These are phyloP conservation scores for Tenualosa thibaudeaui DNA, from an alignment of 2,797 vertebrate genomes.

Conservation along the genomic window DNA sequence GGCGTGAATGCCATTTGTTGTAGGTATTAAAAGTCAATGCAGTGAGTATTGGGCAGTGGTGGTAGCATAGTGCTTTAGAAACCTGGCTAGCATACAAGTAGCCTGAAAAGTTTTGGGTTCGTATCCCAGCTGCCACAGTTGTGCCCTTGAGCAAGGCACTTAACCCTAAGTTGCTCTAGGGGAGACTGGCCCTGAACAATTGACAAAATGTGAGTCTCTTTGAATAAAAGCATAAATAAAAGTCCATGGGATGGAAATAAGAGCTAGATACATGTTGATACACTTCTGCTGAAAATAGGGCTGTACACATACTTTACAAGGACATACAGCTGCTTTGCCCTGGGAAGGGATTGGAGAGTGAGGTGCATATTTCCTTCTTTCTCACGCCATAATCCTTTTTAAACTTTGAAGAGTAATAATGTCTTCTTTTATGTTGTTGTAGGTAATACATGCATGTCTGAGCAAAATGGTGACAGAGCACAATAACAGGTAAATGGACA, in stretches of 20 bases:
- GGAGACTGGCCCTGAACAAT: too few relatives aligned
- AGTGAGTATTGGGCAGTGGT: too few relatives aligned
- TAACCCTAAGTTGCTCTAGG: too few relatives aligned
- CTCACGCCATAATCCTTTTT: neutral
- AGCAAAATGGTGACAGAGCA: neutral
- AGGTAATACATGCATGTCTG: conserved; percentile 25
- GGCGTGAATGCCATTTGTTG: neutral
- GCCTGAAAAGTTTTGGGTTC: too few relatives aligned
- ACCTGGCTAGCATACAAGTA: too few relatives aligned
- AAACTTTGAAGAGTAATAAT: neutral
- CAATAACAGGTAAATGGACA: neutral
- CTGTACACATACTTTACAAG: conserved; percentile 14
- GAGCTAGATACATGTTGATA: neutral
- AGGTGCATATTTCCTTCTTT: neutral
- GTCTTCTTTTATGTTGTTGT: neutral
- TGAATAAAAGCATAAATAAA: neutral
- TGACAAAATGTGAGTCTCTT: too few relatives aligned
- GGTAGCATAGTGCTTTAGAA: too few relatives aligned
- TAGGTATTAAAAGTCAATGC: neutral
- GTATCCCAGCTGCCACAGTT: too few relatives aligned
- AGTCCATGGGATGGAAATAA: neutral
- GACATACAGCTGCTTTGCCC: neutral
- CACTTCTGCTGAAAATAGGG: neutral
- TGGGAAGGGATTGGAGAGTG: conserved; percentile 27
- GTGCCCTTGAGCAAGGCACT: too few relatives aligned